Percentiles rank a stretch among this genome's conserved stretches.
phyloP scores from a whole-genome alignment of 2,797 vertebrate species.

The Anguilla megastoma region DNA sequence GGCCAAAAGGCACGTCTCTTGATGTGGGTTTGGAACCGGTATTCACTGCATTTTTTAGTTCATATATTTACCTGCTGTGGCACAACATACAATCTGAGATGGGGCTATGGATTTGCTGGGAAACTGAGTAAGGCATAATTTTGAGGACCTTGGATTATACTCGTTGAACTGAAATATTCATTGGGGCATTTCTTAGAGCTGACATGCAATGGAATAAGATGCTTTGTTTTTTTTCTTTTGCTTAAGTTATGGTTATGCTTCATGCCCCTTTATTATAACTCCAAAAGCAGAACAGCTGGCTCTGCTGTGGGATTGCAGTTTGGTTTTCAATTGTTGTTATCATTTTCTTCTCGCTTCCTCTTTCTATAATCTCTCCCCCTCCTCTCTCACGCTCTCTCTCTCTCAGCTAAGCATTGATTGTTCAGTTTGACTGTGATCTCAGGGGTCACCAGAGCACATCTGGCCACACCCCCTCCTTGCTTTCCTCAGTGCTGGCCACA shows the following conservation, averaged over 20 bases:
- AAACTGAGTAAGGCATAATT: neutral
- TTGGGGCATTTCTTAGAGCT: neutral
- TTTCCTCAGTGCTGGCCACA: constrained; percentile 27
- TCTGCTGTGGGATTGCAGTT: constrained; percentile 19
- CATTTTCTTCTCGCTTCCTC: constrained; percentile 34
- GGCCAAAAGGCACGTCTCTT: neutral
- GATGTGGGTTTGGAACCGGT: neutral
- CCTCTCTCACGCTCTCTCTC: constrained; percentile 35
- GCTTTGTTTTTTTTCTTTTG: neutral
- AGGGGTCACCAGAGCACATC: constrained; percentile 62
- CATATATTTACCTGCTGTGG: neutral
- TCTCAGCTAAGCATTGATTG: constrained; percentile 64
- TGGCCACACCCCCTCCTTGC: neutral
- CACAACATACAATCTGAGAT: neutral
- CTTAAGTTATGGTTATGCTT: neutral
- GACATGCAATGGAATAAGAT: neutral
- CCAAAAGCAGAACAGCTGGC: neutral
- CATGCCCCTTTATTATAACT: neutral
- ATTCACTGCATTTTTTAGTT: neutral
- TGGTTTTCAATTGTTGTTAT: constrained; percentile 5
- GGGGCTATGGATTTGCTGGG: neutral
- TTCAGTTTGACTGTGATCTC: constrained; percentile 58
- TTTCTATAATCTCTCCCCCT: constrained; percentile 41
- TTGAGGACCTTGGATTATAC: neutral
- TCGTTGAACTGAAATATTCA: neutral